These are phyloP conservation scores for Geophilus truncorum DNA, from an alignment of 2,888 invertebrate species.

Conservation along the genomic window DNA sequence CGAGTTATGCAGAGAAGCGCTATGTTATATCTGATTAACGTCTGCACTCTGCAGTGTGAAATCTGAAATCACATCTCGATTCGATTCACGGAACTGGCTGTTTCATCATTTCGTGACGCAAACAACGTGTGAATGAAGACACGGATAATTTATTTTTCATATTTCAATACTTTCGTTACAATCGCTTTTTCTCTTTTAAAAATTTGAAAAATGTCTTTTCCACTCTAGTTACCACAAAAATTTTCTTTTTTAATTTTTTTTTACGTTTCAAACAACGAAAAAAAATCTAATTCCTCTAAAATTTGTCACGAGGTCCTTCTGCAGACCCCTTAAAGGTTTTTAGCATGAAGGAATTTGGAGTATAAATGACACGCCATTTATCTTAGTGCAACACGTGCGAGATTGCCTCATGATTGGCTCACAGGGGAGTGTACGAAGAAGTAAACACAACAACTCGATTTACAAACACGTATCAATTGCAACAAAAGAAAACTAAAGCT, in stretches of 20 bases:
- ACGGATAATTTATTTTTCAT: not conserved
- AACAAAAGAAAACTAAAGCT: not conserved
- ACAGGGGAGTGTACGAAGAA: not conserved
- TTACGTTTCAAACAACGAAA: not conserved
- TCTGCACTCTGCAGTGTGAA: not conserved
- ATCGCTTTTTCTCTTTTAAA: too few species aligned
- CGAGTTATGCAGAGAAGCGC: not conserved
- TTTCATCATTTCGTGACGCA: not conserved
- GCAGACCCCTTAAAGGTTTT: not conserved
- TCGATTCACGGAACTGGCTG: not conserved
- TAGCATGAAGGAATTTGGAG: not conserved
- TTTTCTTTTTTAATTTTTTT: not conserved
- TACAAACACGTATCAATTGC: not conserved
- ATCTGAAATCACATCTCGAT: not conserved
- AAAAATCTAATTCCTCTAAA: not conserved
- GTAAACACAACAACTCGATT: not conserved
- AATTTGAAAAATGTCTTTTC: not conserved
- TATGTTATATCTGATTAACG: not conserved
- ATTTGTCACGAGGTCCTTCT: not conserved
- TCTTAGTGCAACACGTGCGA: not conserved
- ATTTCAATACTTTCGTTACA: too few species aligned
- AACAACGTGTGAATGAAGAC: not conserved
- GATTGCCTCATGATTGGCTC: constrained; percentile 22
- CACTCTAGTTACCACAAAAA: not conserved
- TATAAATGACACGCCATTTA: constrained; percentile 17